Evolutionary conservation across 2,797 vertebrate species (phyloP).

Genomic region (Myotis daubentonii): DNA sequence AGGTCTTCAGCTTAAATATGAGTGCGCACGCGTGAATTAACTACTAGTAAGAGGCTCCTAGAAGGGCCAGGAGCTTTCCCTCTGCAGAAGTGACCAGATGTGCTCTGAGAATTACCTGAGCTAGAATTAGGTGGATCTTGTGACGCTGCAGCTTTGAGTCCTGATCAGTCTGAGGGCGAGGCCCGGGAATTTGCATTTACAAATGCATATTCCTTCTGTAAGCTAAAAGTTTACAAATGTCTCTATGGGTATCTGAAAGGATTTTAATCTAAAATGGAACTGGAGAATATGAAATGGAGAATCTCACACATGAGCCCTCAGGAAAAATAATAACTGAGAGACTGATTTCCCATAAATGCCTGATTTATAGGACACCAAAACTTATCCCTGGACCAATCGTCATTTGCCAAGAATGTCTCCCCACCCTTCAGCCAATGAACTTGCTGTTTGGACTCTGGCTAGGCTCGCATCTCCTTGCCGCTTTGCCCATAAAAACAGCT

Average conservation of each 20-base stretch:
- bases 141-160: neutral
- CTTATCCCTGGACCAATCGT: neutral
- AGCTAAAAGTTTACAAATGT: neutral
- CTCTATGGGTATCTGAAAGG: neutral
- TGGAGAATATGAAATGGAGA: neutral
- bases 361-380: neutral
- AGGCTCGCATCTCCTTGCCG: neutral
- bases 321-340: neutral
- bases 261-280: neutral
- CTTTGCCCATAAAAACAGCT: neutral
- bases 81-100: neutral
- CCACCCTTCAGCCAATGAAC: neutral
- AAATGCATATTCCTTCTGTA: neutral
- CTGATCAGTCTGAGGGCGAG: neutral
- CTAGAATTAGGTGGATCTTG: neutral
- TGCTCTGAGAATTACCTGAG: neutral
- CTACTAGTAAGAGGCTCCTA: neutral
- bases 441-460: neutral
- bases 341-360: neutral
- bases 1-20: neutral
- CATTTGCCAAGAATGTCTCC: neutral
- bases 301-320: neutral
- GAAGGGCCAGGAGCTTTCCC: neutral
- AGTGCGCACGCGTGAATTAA: neutral
- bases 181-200: neutral